Evolutionary conservation across 1,140 invertebrate species (phyloP), one percentile per base, ranked within the genome.

Genomic region (Akabosia matsudoensis): DNA sequence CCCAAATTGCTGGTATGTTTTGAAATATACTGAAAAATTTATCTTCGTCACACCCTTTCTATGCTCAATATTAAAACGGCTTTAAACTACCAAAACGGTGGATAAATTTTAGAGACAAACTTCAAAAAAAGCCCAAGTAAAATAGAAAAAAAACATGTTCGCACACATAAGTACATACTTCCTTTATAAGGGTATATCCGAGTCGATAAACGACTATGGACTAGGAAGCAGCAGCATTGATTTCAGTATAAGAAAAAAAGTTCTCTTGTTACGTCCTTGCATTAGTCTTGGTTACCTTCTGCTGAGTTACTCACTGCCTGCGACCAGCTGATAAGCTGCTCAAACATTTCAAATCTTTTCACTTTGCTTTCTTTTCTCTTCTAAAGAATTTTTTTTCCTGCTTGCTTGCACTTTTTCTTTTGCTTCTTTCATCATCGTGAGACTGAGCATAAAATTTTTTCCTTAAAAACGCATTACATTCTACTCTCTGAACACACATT

Each of bases 281-380:
- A 22, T 45, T 45, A 56, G 3, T 56, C 13, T 56, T 56, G 54
- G 54, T 67, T 67, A 30, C 28, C 31, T 28, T 30, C 28, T 67
- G 54, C 54, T 18, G 7, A 45, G 37, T 18, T 45, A 18, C 37
- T 45, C n/a, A n/a, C 54, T 56, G 61, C 61, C 61, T 67, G 61
- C 28, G 61, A 67, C 61, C 61, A 67, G 28, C 61, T 67, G 61
- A 67, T 67, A 67, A 67, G 61, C 61, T 67, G 61, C 61, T 67
- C 61, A 67, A 67, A 67, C 61, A 67, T 67, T 30, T 67, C 24
- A 67, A 67, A 67, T 67, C 61, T 67, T 67, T 67, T 30, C 28
- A 24, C 31, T 67, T 67, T 2, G 26, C 31, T 67, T 67, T 56
- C 54, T 22, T 24, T 56, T 56, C 54, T 56, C 54, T 24, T 10